Evolutionary conservation across 2,888 invertebrate genomes (phyloP).

Genomic region (Pycnomerus fuliginosus): DNA sequence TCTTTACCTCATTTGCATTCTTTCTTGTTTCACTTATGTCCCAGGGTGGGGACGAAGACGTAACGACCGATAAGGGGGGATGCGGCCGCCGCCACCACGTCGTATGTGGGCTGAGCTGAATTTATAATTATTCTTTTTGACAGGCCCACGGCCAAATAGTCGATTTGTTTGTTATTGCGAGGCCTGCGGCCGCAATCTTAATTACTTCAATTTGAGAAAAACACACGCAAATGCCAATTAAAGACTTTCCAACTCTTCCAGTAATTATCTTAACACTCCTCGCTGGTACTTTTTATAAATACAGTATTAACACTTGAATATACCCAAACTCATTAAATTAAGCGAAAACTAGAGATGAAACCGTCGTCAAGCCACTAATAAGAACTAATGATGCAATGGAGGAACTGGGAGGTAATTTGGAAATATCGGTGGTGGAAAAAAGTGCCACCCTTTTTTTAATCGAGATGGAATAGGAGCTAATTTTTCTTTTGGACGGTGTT

Average conservation of each 20-base stretch:
- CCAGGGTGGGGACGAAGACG: conserved; percentile 25
- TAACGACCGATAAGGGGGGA: conserved; percentile 28
- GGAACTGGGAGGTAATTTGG: too few species aligned
- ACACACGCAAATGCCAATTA: conserved; percentile 34
- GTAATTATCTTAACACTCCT: too few species aligned
- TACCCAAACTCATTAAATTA: conserved; percentile 12
- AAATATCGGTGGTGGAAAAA: too few species aligned
- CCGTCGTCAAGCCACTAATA: conserved; percentile 15
- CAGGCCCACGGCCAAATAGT: too few species aligned
- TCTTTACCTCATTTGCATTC: conserved; percentile 53
- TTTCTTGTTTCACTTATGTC: conserved; percentile 40
- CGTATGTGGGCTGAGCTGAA: conserved; percentile 37
- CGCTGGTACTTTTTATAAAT: too few species aligned
- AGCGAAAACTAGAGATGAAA: conserved; percentile 14
- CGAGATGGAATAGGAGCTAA: too few species aligned
- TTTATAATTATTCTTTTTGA: conserved; percentile 43
- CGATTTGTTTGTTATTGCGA: conserved; percentile 33
- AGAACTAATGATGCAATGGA: conserved; percentile 23
- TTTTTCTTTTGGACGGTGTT: too few species aligned
- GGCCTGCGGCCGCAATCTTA: conserved; percentile 37
- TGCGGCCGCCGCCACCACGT: conserved; percentile 15
- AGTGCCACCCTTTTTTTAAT: too few species aligned
- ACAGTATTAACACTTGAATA: conserved; percentile 3
- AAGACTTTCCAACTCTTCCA: too few species aligned
- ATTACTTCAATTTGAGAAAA: conserved; percentile 47